Evolutionary conservation across 2,888 invertebrate species (phyloP).

Genomic region (Baccha elongata): DNA sequence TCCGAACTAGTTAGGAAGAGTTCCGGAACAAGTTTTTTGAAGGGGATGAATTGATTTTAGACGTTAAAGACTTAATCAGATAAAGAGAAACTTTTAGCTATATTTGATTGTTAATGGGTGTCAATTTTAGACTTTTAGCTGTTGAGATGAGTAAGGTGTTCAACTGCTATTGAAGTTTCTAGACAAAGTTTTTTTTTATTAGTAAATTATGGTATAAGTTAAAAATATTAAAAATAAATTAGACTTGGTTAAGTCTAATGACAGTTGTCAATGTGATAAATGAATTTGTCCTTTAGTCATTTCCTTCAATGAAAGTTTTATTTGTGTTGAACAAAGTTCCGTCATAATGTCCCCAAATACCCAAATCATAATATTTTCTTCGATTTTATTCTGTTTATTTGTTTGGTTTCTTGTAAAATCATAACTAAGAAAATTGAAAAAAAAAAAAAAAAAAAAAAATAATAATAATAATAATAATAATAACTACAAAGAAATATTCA

Average conservation of each 20-base stretch:
- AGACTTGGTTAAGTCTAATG: too few relatives aligned
- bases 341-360: too few relatives aligned
- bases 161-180: too few relatives aligned
- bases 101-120: slow-evolving; percentile 2
- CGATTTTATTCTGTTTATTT: slow-evolving; percentile 53
- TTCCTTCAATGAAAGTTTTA: too few relatives aligned
- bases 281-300: too few relatives aligned
- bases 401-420: slow-evolving; percentile 45
- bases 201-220: too few relatives aligned
- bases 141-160: too few relatives aligned
- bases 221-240: too few relatives aligned
- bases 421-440: slow-evolving; percentile 51
- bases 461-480: slow-evolving; percentile 24
- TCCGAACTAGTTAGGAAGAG: slow-evolving; percentile 16
- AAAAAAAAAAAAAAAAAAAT: slow-evolving; percentile 44
- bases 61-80: slow-evolving; percentile 23
- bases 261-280: too few relatives aligned
- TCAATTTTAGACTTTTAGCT: neutral
- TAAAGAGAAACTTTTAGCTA: slow-evolving; percentile 1
- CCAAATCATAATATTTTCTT: slow-evolving; percentile 68
- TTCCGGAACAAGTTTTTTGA: neutral
- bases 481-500: slow-evolving; percentile 18
- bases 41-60: neutral
- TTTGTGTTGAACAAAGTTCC: too few relatives aligned
- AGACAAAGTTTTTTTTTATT: too few relatives aligned